Base-by-base conservation (phyloP, 2,888 invertebrate genomes). In the Anarsia innoxiella region DNA sequence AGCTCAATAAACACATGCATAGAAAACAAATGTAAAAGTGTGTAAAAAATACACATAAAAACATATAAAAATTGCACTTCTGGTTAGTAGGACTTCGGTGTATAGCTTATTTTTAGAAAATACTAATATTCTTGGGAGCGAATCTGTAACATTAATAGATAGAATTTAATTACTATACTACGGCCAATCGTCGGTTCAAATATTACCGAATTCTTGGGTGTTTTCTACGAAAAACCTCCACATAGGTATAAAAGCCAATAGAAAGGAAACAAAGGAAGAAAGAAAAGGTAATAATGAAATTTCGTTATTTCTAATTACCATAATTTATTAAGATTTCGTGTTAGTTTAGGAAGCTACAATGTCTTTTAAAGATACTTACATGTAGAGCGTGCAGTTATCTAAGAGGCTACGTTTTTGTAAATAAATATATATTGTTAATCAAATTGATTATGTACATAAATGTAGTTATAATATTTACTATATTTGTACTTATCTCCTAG, bases 101-200 rank as follows among this genome's bases (percentile, higher is more conserved):
- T 15, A 29, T 12, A 39, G 38, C 31, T 23, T 15, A 39, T 40
- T 13, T 48, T 74, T 65, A 84, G 59, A 65, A 84, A 56, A 84
- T 84, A 56, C 79, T 83, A 61, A 84, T 76, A 67, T 83, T 83
- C 75, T 83, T 83, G 55, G 84, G 84, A 50, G 74, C 83, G 60
- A 84, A 84, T 82, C 84, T 84, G 84, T 53, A 79, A 80, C 57
- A 51, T 52, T n/a, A n/a, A n/a, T n/a, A n/a, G n/a, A n/a, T n/a
- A n/a, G n/a, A n/a, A n/a, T n/a, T n/a, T n/a, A n/a, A n/a, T n/a
- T n/a, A n/a, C n/a, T n/a, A n/a, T n/a, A n/a, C n/a, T n/a, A n/a
- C n/a, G n/a, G n/a, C n/a, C n/a, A n/a, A n/a, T n/a, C n/a, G n/a
- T n/a, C n/a, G n/a, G n/a, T n/a, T n/a, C n/a, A n/a, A n/a, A n/a